Evolutionary conservation across 2,888 invertebrate species (phyloP).

Genomic region (Hypsopygia costalis): DNA sequence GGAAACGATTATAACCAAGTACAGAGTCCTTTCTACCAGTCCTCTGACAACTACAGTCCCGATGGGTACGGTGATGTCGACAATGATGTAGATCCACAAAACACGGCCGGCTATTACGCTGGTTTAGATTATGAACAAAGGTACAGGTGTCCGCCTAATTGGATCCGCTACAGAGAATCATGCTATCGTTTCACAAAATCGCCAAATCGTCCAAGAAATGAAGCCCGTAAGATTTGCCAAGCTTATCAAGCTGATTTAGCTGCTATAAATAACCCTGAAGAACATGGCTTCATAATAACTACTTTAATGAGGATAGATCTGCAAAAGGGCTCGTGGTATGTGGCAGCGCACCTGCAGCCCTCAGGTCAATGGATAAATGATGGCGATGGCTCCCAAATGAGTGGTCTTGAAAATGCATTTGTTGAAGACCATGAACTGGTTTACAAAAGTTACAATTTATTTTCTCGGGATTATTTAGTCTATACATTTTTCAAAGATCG

Average conservation of each 20-base stretch:
- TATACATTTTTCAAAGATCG: conserved; percentile 89
- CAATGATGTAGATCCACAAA: conserved; percentile 62
- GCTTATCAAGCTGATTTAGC: conserved; percentile 90
- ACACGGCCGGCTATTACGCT: conserved; percentile 60
- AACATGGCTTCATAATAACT: conserved; percentile 92
- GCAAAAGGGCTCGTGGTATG: conserved; percentile 92
- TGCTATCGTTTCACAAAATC: conserved; percentile 96
- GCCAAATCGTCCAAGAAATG: conserved; percentile 88
- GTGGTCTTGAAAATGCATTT: conserved; percentile 91
- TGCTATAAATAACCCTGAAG: conserved; percentile 89
- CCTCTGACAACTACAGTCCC: conserved; percentile 43
- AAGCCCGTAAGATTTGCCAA: conserved; percentile 91
- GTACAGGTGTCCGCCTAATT: conserved; percentile 89
- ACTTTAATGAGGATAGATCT: conserved; percentile 92
- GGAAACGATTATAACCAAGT: conserved; percentile 51
- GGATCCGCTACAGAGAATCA: conserved; percentile 89
- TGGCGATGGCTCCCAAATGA: conserved; percentile 88
- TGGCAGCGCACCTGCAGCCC: conserved; percentile 87
- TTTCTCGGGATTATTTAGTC: conserved; percentile 87
- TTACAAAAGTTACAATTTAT: conserved; percentile 68
- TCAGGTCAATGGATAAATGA: conserved; percentile 92
- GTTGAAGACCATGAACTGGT: conserved; percentile 79
- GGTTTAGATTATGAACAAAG: conserved; percentile 67
- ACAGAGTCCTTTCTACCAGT: conserved; percentile 67
- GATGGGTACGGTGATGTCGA: conserved; percentile 53